phyloP scores from a whole-genome alignment of 2,888 invertebrate species.

The Calameuta pallipes region DNA sequence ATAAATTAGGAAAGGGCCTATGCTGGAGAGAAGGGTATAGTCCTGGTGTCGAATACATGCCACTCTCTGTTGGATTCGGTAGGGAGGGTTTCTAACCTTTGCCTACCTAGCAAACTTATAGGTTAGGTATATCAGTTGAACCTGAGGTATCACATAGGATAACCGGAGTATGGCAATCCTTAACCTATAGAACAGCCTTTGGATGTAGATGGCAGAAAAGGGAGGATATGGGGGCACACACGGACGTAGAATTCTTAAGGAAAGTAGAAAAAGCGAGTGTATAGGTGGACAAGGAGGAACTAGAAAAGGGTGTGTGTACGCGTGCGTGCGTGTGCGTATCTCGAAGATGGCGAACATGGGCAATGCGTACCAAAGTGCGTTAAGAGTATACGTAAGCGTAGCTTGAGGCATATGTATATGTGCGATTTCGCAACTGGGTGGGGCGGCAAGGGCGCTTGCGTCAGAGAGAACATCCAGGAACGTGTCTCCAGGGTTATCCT shows the following conservation, averaged over 20 bases:
- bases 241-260: neutral
- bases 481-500: constrained; percentile 54
- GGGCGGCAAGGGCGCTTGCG: constrained; percentile 47
- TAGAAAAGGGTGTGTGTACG: neutral
- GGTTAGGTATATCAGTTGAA: neutral
- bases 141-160: neutral
- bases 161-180: neutral
- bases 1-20: constrained; percentile 24
- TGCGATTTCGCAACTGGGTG: constrained; percentile 30
- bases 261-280: neutral
- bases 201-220: neutral
- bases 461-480: constrained; percentile 42
- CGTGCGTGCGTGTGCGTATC: too few species aligned
- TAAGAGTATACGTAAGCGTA: constrained; percentile 18
- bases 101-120: neutral
- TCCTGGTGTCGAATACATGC: neutral
- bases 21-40: neutral
- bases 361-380: neutral
- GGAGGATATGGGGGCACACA: neutral
- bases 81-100: neutral
- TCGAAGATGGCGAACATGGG: neutral
- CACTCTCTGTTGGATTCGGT: neutral
- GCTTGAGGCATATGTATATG: constrained; percentile 14
- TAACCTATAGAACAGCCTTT: neutral
- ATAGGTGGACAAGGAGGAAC: neutral